Evolutionary conservation across 2,113 vertebrate genomes (phyloP).

Genomic region (Albula goreensis): DNA sequence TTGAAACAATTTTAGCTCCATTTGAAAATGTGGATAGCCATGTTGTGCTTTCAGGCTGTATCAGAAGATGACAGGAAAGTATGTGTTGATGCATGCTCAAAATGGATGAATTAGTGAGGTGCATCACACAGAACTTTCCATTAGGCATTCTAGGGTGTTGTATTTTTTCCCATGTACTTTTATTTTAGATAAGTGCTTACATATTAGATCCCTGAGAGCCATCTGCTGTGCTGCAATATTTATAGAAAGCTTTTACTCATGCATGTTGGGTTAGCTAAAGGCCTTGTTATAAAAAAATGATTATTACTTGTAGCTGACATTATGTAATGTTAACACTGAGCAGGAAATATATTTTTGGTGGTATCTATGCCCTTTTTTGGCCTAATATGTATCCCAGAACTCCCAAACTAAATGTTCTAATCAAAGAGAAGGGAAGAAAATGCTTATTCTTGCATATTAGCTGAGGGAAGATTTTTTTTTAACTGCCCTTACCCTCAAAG

Average conservation of each 20-base stretch:
- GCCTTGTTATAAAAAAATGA: background rate
- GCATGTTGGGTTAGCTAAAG: slow-evolving; percentile 9
- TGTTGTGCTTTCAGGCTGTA: slow-evolving; percentile 21
- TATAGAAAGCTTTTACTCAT: slow-evolving; percentile 2
- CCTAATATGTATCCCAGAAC: background rate
- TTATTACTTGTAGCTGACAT: background rate
- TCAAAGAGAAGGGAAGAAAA: too few relatives aligned
- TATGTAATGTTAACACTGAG: background rate
- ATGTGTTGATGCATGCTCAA: background rate
- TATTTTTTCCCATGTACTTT: background rate
- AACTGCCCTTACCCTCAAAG: too few relatives aligned
- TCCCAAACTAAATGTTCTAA: too few relatives aligned
- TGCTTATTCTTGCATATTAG: too few relatives aligned
- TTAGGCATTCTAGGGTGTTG: background rate
- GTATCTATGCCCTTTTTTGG: background rate
- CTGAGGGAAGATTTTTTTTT: too few relatives aligned
- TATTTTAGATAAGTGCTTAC: background rate
- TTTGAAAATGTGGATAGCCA: background rate
- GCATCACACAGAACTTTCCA: background rate
- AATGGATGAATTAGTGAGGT: background rate
- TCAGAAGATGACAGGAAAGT: background rate
- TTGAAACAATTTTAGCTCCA: background rate
- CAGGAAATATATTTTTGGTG: background rate
- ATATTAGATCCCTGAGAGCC: background rate
- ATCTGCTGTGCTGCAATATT: background rate